Base-by-base conservation (phyloP, 1,140 invertebrate species). In the Tetramorium parvispinum region DNA sequence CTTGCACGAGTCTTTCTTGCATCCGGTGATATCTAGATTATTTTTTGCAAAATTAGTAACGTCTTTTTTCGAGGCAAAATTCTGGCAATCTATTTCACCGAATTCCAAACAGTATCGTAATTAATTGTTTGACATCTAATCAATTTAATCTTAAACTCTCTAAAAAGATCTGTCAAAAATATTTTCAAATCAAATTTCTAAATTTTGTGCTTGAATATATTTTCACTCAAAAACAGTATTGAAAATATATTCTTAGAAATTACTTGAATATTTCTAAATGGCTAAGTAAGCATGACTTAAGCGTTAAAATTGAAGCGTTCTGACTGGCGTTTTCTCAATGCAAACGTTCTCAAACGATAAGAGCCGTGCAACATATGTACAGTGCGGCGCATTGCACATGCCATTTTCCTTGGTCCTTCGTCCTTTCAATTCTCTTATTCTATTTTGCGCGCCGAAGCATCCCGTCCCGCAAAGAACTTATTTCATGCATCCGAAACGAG, bases 321-420 rank as follows among this genome's bases (percentile, higher is more conserved):
- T 46, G 79, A 83, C 68, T 83, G 43, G 40, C 27, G n/a, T 82
- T 32, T 43, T 59, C 66, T 73, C 78, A 24, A 18, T 24, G 51
- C 66, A 32, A 73, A 59, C 11, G 18, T 73, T 11, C 51, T 32
- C 53, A n/a, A 85, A 85, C 71, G 55, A 18, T 11, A 40, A 8
- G 5, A 40, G 21, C 32, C 83, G 46, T 55, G 61, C 83, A 71
- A 65, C 79, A 79, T 46, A 65, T 86, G 79, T 59, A 83, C 85
- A 87, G 57, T 81, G 79, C 57, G 65, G 70, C 83, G 65, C 78
- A 90, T 91, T 92, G 77, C 86, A 6, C 86, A 11, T 11, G 63
- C 13, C 21, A 71, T 18, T 75, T 75, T 76, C 5, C 57, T 71
- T 43, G 27, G 87, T 43, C 37, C 75, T 83, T 61, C 59, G 65